Evolutionary conservation across 2,797 vertebrate species (phyloP).

Genomic region (Clamator glandarius): DNA sequence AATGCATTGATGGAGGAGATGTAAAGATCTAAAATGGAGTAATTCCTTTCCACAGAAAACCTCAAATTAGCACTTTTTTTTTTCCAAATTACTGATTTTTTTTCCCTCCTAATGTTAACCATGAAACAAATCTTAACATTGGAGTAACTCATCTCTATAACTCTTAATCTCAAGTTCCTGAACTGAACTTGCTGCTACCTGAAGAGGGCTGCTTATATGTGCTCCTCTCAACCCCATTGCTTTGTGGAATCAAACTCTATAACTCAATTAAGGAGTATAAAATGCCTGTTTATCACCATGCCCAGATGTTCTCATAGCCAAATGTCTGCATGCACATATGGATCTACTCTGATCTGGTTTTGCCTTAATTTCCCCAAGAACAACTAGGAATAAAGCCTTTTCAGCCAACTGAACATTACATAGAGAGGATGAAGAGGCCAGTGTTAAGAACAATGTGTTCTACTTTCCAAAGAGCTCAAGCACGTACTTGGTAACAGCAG

Average conservation of each 20-base stretch:
- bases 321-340: not conserved
- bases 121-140: not conserved
- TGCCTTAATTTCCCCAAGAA: not conserved
- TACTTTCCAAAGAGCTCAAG: not conserved
- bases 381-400: not conserved
- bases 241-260: no score
- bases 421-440: not conserved
- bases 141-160: not conserved
- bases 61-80: not conserved
- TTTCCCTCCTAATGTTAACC: not conserved
- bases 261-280: no score
- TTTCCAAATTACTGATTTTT: not conserved
- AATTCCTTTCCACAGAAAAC: not conserved
- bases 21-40: not conserved
- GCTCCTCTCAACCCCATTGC: not conserved
- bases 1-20: fast-evolving
- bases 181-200: not conserved
- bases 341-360: not conserved
- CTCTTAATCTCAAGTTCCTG: not conserved
- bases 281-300: no score
- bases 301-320: not conserved
- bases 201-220: fast-evolving
- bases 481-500: not conserved
- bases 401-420: not conserved
- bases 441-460: not conserved